Conservation (phyloP, 2,888 invertebrate genomes). For the Tetragonisca angustula region DNA sequence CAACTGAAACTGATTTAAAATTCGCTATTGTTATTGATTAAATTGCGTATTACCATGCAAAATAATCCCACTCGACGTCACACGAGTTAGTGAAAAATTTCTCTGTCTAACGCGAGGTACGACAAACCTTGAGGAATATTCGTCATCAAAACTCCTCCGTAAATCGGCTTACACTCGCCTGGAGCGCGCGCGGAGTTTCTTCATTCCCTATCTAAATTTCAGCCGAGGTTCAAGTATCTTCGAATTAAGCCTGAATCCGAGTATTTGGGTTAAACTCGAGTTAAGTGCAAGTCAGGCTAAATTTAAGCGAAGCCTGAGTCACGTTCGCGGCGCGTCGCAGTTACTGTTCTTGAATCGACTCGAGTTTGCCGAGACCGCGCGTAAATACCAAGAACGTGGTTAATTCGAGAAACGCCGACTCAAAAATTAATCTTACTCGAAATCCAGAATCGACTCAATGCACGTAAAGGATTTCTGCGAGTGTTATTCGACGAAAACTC, state of each 20-base stretch:
- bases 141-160: background rate
- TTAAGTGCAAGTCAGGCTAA: slow-evolving; percentile 34
- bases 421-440: background rate
- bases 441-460: background rate
- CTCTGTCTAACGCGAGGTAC: background rate
- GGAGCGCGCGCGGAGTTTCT: background rate
- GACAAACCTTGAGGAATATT: background rate
- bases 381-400: background rate
- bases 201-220: slow-evolving; percentile 3
- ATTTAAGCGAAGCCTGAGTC: slow-evolving; percentile 18
- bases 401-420: background rate
- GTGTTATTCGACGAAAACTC: background rate
- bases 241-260: slow-evolving; percentile 23
- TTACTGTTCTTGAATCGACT: background rate
- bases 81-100: background rate
- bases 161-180: background rate
- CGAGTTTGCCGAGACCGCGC: background rate
- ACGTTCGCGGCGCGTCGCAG: background rate
- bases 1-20: background rate
- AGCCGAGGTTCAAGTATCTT: slow-evolving; percentile 24
- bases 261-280: slow-evolving; percentile 29
- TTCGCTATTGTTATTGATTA: background rate
- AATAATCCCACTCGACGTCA: background rate
- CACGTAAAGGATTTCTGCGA: accelerated
- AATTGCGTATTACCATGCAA: background rate